Evolutionary conservation across 2,113 vertebrate species (phyloP).

Genomic region (Gadus chalcogrammus): DNA sequence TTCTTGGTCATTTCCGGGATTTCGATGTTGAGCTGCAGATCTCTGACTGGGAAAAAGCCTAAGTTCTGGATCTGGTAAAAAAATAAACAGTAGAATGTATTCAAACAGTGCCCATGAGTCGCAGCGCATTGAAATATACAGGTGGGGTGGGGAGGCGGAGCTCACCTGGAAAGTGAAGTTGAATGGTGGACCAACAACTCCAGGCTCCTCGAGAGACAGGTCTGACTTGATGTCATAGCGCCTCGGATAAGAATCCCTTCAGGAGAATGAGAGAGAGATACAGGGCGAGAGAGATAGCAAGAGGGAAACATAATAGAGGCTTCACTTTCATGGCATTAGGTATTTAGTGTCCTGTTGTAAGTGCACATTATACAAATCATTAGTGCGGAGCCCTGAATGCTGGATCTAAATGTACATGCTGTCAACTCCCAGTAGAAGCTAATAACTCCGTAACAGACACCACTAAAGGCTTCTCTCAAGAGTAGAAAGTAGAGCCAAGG

Average conservation of each 20-base stretch:
- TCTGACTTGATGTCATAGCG: constrained; percentile 86
- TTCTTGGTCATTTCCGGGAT: constrained; percentile 81
- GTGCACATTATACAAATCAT: not conserved
- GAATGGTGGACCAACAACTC: constrained; percentile 78
- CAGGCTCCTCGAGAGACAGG: constrained; percentile 72
- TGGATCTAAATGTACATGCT: too few relatives aligned
- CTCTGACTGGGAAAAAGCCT: constrained; percentile 83
- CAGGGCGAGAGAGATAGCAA: not conserved
- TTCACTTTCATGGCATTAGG: too few relatives aligned
- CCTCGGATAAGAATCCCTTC: constrained; percentile 80
- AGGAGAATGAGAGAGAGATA: constrained; percentile 1
- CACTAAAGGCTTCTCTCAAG: not conserved
- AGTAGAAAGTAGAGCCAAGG: not conserved
- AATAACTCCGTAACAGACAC: not conserved
- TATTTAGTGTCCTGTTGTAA: not conserved
- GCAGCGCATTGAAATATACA: not conserved
- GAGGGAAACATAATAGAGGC: not conserved
- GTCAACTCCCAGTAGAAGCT: too few relatives aligned
- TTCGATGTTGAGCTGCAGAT: constrained; percentile 79
- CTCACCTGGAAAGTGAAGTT: constrained; percentile 82
- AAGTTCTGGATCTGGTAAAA: constrained; percentile 85
- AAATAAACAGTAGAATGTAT: constrained; percentile 1
- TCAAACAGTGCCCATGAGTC: too few relatives aligned
- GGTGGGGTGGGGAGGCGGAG: not conserved
- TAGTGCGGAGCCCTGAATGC: too few relatives aligned